Conservation (phyloP, 2,113 vertebrate species). For the Noctilio leporinus region DNA sequence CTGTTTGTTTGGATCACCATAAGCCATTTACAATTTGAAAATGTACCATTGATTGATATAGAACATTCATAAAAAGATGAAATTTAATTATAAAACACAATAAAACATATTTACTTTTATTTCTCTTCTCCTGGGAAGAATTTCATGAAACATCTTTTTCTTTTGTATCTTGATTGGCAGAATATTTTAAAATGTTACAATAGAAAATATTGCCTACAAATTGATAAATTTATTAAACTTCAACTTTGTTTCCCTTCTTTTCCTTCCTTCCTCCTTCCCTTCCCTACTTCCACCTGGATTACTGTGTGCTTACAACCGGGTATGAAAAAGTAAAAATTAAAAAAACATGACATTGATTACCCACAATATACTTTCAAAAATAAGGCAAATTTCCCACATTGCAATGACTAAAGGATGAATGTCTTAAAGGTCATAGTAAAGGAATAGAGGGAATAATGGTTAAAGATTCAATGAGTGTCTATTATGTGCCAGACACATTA, state of each 20-base stretch:
- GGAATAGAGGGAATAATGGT: background rate
- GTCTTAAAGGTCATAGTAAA: background rate
- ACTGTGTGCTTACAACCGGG: background rate
- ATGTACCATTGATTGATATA: conserved; percentile 49
- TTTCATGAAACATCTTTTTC: background rate
- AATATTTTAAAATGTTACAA: background rate
- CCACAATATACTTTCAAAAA: background rate
- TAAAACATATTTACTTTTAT: conserved; percentile 55
- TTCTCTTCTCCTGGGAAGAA: conserved; percentile 19
- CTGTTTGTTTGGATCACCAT: conserved; percentile 68
- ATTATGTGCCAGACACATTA: background rate
- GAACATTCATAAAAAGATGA: conserved; percentile 44
- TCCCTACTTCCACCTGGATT: background rate
- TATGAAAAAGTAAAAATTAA: background rate
- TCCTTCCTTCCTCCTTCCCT: too few species aligned
- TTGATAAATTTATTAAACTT: background rate
- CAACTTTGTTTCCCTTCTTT: background rate
- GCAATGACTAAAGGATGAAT: background rate
- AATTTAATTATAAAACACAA: conserved; percentile 40
- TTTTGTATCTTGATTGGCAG: background rate
- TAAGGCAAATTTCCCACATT: background rate
- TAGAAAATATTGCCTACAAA: background rate
- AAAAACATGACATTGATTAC: background rate
- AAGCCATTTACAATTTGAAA: conserved; percentile 58
- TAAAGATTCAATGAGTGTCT: background rate